Conservation (phyloP, 2,113 vertebrate species). For the Cyprinodon tularosa region DNA sequence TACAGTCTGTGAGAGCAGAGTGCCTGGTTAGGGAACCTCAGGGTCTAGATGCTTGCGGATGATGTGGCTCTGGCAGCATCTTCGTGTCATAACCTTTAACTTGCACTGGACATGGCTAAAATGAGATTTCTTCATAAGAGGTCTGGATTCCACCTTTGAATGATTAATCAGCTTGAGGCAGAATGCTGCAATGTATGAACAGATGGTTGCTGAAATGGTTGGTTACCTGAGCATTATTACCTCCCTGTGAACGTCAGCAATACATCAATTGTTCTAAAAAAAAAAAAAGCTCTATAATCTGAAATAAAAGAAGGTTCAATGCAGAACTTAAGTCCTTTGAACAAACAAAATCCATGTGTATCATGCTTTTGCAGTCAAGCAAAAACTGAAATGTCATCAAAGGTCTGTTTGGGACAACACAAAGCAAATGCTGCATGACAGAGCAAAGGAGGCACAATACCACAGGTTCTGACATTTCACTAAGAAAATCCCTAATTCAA, state of each 20-base stretch:
- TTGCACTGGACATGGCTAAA: not conserved
- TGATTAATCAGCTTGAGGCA: too few relatives aligned
- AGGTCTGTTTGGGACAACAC: constrained; percentile 20
- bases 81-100: not conserved
- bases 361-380: not conserved
- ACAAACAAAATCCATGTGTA: not conserved
- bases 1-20: not conserved
- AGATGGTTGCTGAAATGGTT: too few relatives aligned
- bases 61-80: not conserved
- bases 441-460: constrained; percentile 14
- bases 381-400: constrained; percentile 23
- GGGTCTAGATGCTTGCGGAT: not conserved
- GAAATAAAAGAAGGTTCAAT: not conserved
- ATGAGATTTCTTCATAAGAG: too few relatives aligned
- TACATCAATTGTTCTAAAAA: not conserved
- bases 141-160: too few relatives aligned
- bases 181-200: too few relatives aligned
- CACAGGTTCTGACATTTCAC: constrained; percentile 12
- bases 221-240: too few relatives aligned
- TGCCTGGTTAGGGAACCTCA: not conserved
- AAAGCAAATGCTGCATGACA: constrained; percentile 10
- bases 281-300: not conserved
- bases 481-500: constrained; percentile 22
- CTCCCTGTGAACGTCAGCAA: too few relatives aligned
- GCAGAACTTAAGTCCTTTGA: not conserved